phyloP scores from a whole-genome alignment of 2,888 invertebrate genomes.

The Eumerus sabulonum region DNA sequence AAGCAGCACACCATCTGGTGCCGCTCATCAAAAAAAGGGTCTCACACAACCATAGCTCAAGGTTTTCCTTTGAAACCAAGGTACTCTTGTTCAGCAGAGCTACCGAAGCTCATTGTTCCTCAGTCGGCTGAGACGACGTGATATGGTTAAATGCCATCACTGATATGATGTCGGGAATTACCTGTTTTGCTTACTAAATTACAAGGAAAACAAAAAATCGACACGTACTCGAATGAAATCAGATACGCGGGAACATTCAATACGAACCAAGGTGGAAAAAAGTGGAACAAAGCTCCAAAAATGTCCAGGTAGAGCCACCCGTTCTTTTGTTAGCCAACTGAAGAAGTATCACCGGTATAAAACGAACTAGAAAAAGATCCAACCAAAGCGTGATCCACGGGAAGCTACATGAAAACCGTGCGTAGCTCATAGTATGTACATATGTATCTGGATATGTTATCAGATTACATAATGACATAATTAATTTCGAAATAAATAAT shows the following conservation, averaged over 20 bases:
- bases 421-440: constrained; percentile 31
- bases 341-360: constrained; percentile 9
- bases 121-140: constrained; percentile 5
- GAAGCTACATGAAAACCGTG: constrained; percentile 56
- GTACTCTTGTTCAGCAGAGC: constrained; percentile 28
- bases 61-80: constrained; percentile 50
- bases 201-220: constrained; percentile 48
- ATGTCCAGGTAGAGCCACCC: constrained; percentile 49
- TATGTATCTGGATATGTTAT: constrained; percentile 71
- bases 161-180: constrained; percentile 58
- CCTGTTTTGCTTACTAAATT: constrained; percentile 64
- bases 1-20: constrained; percentile 24
- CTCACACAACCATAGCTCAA: constrained; percentile 24
- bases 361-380: constrained; percentile 3
- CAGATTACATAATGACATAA: constrained; percentile 79
- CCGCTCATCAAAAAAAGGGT: constrained; percentile 34
- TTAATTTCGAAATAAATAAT: constrained; percentile 74
- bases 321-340: neutral
- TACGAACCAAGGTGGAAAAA: constrained; percentile 14
- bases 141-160: constrained; percentile 46
- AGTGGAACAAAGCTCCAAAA: constrained; percentile 34
- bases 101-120: neutral
- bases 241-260: neutral
- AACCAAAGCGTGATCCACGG: constrained; percentile 46
- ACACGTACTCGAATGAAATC: constrained; percentile 64